Percentiles rank a stretch among this genome's conserved stretches.
Evolutionary conservation across 2,113 vertebrate species (phyloP).

Genomic region (Chloebia gouldiae): DNA sequence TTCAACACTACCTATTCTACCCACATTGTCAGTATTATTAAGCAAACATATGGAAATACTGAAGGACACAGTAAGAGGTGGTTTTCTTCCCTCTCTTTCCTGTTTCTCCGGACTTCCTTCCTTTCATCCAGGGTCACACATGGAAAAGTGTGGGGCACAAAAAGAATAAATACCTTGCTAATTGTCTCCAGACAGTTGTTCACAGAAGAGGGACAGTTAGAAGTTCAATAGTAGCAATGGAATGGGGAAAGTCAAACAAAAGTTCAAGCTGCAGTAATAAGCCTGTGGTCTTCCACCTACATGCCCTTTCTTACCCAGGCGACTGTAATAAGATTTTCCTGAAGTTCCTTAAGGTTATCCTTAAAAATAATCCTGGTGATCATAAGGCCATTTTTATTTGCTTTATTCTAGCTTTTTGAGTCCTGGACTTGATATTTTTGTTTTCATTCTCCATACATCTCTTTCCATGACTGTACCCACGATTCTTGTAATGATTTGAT

Average conservation of each 20-base stretch:
- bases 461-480: background rate
- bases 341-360: background rate
- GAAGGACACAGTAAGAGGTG: background rate
- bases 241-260: background rate
- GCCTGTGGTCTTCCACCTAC: background rate
- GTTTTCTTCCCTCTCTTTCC: background rate
- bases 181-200: background rate
- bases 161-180: background rate
- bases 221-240: background rate
- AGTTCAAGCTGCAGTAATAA: background rate
- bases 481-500: background rate
- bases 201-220: background rate
- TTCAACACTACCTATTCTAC: background rate
- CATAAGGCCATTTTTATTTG: background rate
- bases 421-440: background rate
- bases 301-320: background rate
- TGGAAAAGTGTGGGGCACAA: background rate
- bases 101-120: rapidly evolving
- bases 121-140: background rate
- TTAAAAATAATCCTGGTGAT: background rate
- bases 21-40: background rate
- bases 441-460: background rate
- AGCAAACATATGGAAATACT: background rate
- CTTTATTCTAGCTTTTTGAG: background rate
- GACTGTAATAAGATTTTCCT: background rate